Evolutionary conservation across 2,797 vertebrate species (phyloP).

Genomic region (Mormyrus proboscirostris): DNA sequence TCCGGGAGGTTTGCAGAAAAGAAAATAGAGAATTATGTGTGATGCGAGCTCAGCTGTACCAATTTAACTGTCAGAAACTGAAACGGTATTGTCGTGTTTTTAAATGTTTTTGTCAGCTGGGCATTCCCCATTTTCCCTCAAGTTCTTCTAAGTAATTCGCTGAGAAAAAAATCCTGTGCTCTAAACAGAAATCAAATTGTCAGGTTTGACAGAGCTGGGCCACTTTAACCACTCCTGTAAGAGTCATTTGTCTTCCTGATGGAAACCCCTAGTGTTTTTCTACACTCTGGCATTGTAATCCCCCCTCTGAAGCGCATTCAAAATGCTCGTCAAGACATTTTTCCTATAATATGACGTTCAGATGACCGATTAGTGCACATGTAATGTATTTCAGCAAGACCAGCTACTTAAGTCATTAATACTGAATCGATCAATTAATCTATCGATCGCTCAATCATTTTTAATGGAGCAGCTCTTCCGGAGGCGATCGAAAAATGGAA

Average conservation of each 20-base stretch:
- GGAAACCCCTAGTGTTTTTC: not conserved
- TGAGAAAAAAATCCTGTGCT: not conserved
- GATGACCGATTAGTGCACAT: not conserved
- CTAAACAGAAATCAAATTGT: slow-evolving; percentile 10
- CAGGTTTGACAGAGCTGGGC: slow-evolving; percentile 1
- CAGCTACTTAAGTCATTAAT: not conserved
- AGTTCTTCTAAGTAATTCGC: not conserved
- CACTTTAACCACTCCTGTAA: not conserved
- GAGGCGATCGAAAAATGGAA: not conserved
- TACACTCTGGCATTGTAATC: not conserved
- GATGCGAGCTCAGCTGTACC: not conserved
- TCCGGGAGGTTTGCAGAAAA: not conserved
- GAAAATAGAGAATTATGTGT: not conserved
- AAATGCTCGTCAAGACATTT: not conserved
- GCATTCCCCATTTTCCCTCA: not conserved
- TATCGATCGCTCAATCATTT: not conserved
- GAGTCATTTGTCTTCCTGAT: slow-evolving; percentile 15
- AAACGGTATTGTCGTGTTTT: not conserved
- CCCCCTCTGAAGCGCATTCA: not conserved
- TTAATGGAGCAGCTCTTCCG: not conserved
- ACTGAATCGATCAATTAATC: not conserved
- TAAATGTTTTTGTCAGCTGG: not conserved
- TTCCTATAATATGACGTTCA: not conserved
- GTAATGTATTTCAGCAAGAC: not conserved
- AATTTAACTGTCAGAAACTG: not conserved